phyloP scores from a whole-genome alignment of 1,140 invertebrate species.

The Trachelipus rathkii region DNA sequence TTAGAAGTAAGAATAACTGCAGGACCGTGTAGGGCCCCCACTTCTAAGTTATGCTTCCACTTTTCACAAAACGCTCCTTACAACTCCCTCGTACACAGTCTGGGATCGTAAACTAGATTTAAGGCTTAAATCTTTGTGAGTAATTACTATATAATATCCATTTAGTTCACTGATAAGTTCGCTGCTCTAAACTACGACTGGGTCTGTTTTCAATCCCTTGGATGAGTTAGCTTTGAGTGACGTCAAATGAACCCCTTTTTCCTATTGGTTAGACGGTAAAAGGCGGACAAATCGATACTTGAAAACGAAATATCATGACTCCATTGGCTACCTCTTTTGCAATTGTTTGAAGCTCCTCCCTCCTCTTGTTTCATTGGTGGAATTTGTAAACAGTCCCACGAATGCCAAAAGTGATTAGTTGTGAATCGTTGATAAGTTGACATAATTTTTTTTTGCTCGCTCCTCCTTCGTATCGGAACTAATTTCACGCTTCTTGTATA shows the following conservation, averaged over 20 bases:
- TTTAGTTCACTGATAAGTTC: constrained; percentile 46
- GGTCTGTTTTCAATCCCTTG: constrained; percentile 37
- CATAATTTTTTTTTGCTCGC: constrained; percentile 27
- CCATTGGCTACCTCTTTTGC: constrained; percentile 18
- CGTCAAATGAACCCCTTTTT: constrained; percentile 29
- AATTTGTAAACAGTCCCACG: constrained; percentile 21
- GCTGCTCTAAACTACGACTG: constrained; percentile 46
- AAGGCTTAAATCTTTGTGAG: constrained; percentile 46
- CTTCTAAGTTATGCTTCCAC: neutral
- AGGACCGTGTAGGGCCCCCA: neutral
- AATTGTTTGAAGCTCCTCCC: constrained; percentile 4
- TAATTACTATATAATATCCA: constrained; percentile 47
- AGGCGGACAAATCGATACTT: constrained; percentile 34
- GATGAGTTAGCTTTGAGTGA: constrained; percentile 39
- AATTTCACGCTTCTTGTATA: constrained; percentile 14
- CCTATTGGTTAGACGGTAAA: constrained; percentile 28
- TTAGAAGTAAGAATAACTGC: neutral
- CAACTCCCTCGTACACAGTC: constrained; percentile 44
- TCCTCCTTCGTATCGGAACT: constrained; percentile 30
- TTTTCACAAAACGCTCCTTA: constrained; percentile 28
- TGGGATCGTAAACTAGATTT: constrained; percentile 45
- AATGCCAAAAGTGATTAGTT: constrained; percentile 45
- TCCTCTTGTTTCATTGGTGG: constrained; percentile 29
- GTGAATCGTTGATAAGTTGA: constrained; percentile 44
- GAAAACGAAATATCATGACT: neutral